Evolutionary conservation across 2,113 vertebrate genomes (phyloP).

Genomic region (Corythornis madagascariensis): DNA sequence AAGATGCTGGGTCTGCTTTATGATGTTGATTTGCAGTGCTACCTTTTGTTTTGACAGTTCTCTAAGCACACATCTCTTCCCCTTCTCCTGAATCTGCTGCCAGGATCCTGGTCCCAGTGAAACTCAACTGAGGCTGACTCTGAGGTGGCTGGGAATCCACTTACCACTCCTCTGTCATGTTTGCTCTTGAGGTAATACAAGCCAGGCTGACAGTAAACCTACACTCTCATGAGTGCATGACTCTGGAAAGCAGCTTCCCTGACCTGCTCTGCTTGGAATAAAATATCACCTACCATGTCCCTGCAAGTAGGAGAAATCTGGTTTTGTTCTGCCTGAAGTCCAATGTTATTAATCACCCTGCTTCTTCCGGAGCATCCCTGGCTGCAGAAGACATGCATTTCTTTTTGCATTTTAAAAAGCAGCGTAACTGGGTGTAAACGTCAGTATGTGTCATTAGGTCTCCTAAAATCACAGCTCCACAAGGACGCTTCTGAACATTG

Average conservation of each 20-base stretch:
- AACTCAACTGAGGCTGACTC: not conserved
- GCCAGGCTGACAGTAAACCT: not conserved
- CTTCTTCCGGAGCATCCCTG: not conserved
- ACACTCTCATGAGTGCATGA: not conserved
- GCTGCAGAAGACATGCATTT: not conserved
- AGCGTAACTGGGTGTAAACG: not conserved
- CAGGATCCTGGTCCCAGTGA: not conserved
- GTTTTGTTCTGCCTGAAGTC: not conserved
- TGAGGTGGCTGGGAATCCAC: not conserved
- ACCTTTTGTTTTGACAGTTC: not conserved
- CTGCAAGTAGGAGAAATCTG: not conserved
- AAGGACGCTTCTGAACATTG: not conserved
- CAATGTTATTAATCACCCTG: rapidly evolving
- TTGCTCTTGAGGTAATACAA: not conserved
- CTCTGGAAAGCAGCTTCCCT: not conserved
- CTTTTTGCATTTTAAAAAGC: not conserved
- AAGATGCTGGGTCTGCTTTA: not conserved
- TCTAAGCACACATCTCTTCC: not conserved
- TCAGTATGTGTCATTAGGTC: not conserved
- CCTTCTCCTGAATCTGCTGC: not conserved
- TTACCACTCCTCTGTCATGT: rapidly evolving
- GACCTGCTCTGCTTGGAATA: not conserved
- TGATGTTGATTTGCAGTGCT: not conserved
- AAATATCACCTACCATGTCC: not conserved
- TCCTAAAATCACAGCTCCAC: not conserved